These are phyloP conservation scores for Chelmon rostratus DNA, from an alignment of 2,797 vertebrate genomes.

Conservation along the genomic window DNA sequence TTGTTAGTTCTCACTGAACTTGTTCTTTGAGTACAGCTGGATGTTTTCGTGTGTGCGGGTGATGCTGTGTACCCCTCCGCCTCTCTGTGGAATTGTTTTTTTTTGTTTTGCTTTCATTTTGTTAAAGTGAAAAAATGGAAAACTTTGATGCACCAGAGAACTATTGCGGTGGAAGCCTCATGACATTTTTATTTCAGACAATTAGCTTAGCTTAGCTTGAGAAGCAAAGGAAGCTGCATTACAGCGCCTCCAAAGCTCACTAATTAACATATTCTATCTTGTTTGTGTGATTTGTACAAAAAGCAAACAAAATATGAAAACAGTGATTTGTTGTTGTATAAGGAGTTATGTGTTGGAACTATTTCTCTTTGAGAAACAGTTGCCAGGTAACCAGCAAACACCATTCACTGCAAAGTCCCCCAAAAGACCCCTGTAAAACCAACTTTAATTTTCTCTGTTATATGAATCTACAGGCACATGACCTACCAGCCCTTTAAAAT, in stretches of 20 bases:
- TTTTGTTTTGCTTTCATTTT: not conserved
- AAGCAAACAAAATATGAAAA: not conserved
- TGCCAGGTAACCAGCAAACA: not conserved
- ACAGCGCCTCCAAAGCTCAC: not conserved
- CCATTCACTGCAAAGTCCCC: not conserved
- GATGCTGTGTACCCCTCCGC: not conserved
- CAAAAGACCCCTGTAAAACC: not conserved
- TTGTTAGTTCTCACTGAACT: conserved; percentile 1
- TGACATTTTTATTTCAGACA: conserved; percentile 57
- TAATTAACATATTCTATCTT: not conserved
- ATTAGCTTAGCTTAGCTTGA: not conserved
- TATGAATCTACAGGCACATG: conserved; percentile 1
- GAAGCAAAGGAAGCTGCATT: not conserved
- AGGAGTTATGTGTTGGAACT: not conserved
- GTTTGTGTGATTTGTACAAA: not conserved
- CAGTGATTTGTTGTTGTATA: not conserved
- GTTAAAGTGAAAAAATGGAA: conserved; percentile 11
- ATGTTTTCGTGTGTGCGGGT: conserved; percentile 12
- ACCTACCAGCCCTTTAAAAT: conserved; percentile 27
- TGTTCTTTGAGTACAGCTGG: not conserved
- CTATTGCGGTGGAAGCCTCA: conserved; percentile 57
- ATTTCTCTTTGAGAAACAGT: not conserved
- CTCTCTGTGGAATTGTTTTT: conserved; percentile 7
- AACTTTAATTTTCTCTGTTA: not conserved
- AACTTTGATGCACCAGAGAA: conserved; percentile 17